Base-by-base conservation (phyloP, 64 coral and sea anemone genomes). In the Exaiptasia diaphana region DNA sequence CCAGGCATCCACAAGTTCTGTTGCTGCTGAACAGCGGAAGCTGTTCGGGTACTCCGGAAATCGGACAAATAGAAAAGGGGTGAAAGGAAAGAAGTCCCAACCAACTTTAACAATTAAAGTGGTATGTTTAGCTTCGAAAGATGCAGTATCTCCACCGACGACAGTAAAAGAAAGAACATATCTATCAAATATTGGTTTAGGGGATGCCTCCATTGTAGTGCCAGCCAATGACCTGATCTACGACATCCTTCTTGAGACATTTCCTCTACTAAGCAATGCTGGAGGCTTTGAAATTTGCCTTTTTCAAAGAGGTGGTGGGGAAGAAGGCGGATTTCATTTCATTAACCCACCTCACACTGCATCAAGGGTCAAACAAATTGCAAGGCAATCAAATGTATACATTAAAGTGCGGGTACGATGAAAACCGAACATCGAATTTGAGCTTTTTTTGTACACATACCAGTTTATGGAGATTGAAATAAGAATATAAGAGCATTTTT, bases 161-260 rank as follows among this genome's bases (percentile, higher is more conserved):
- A 64, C 77, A 30, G 77, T 81, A 30, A 81, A 63, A 65, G 77
- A 81, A 65, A 41, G 57, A 67, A 81, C 41, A 24, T 55, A 55
- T 33, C 41, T 81, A 14, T 55, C 57, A 37, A 81, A 81, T 65
- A 58, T 41, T 67, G 77, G 77, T 61, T 29, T 81, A 20, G 77
- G 77, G 34, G 77, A 81, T 67, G 77, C 35, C 0, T 46, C 38
- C 32, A 81, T 81, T 24, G 65, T 58, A 12, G 62, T 81, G 35
- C 24, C 40, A 23, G 4, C 34, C 52, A 43, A 76, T 15, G 48
- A 81, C 32, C 48, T 45, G 29, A 43, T 81, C 11, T 81, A 81
- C 23, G 64, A 68, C 36, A 29, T 22, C 26, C 46, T 81, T 29
- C 28, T 81, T 8, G 24, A 65, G 37, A 24, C 44, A 31, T 81